Base-by-base conservation (phyloP, 2,797 vertebrate species). In the Thalassophryne amazonica region DNA sequence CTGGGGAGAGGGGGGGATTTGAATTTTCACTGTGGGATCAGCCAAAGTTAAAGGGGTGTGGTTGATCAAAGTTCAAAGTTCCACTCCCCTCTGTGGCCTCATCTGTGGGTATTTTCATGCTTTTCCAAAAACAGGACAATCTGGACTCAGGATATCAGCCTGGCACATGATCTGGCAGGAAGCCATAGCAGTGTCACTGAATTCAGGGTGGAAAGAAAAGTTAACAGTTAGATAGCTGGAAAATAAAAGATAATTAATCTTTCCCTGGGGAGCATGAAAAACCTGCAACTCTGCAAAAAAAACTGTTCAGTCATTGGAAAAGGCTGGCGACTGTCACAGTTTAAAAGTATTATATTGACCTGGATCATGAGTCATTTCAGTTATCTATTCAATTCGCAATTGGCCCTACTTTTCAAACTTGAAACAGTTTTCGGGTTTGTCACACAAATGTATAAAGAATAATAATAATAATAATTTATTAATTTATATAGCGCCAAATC, bases 61-160 rank as follows among this genome's bases (percentile, higher is more conserved):
- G 11, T 15, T 47, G 51, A 1, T 46, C 34, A 7, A 2, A 15
- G n/a, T n/a, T n/a, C 20, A 23, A 19, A 28, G 35, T 33, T 50
- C 34, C 18, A 8, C 18, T 2, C 1, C 15, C 20, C n/a, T 18
- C 12, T 21, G 18, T 11, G 10, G 42, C 16, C 13, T 42, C n/a
- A 1, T 29, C 46, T 48, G 22, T 35, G 13, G 51, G 20, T 63
- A 59, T 43, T 55, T 60, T 53, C 41, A 48, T 42, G 5, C 25
- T 53, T 24, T 27, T 5, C 16, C 12, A 19, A 23, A 59, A 78
- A 80, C 79, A 81, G 82, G 82, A 86, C 83, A 61, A 61, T 27
- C 22, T 3, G 18, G 1, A 34, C 33, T 64, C 11, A 25, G 31
- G 38, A 27, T 36, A 28, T 35, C 35, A 36, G 24, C 19, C 39